A percentile compares a stretch with the other conserved stretches of the same genome.
Evolutionary conservation across 2,113 vertebrate genomes (phyloP).

Genomic region (Pungitius pungitius): DNA sequence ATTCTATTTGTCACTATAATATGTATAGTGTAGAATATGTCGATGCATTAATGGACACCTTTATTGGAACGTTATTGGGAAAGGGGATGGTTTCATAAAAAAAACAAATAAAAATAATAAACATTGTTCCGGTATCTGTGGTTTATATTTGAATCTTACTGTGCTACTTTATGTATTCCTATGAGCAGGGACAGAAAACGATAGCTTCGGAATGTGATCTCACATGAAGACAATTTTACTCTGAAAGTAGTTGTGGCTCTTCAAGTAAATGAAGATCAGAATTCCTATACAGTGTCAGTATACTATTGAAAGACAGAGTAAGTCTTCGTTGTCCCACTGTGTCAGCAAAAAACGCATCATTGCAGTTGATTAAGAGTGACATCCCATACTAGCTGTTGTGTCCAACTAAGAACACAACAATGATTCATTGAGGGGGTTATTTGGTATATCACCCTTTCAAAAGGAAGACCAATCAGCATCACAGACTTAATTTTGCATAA

Average conservation of each 20-base stretch:
- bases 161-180: neutral
- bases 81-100: constrained; percentile 26
- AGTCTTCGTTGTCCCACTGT: too few relatives aligned
- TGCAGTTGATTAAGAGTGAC: too few relatives aligned
- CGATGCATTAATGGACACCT: constrained; percentile 63
- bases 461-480: neutral
- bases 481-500: neutral
- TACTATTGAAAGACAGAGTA: neutral
- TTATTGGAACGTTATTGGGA: constrained; percentile 62
- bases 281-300: neutral
- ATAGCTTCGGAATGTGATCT: neutral
- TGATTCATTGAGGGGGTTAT: neutral
- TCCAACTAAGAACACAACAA: too few relatives aligned
- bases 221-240: neutral
- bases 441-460: neutral
- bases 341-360: too few relatives aligned
- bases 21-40: constrained; percentile 70
- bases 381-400: too few relatives aligned
- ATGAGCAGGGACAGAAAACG: neutral
- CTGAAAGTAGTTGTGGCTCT: neutral
- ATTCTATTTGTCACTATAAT: constrained; percentile 67
- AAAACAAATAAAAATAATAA: constrained; percentile 64
- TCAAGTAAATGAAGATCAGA: neutral
- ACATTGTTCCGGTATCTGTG: constrained; percentile 1
- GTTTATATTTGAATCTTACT: neutral